These are phyloP conservation scores for Sycophila sp. DNA, from an alignment of 1,140 invertebrate genomes.

Conservation along the genomic window DNA sequence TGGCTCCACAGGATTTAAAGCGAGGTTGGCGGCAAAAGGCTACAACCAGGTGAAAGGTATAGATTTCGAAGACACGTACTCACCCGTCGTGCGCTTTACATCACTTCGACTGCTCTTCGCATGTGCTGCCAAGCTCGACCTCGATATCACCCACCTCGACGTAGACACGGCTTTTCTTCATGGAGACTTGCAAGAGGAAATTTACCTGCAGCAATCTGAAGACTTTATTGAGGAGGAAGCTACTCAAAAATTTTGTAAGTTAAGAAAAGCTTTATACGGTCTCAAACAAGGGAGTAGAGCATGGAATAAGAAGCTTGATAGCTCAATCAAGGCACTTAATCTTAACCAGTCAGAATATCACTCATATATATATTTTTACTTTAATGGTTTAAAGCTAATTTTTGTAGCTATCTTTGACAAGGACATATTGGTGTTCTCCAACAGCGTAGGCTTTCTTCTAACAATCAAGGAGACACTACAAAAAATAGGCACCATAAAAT, in stretches of 20 bases:
- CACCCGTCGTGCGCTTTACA: neutral
- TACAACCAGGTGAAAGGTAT: neutral
- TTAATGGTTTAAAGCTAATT: neutral
- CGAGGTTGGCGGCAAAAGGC: neutral
- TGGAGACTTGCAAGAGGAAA: neutral
- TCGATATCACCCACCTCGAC: neutral
- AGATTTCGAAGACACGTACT: neutral
- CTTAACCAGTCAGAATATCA: neutral
- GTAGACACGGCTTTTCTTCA: neutral
- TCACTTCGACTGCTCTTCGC: neutral
- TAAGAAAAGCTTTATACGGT: slow-evolving; percentile 58
- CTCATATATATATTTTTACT: too few relatives aligned
- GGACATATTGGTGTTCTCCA: neutral
- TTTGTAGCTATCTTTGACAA: neutral
- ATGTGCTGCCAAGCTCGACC: neutral
- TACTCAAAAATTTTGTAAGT: slow-evolving; percentile 39
- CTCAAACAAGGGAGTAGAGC: slow-evolving; percentile 57
- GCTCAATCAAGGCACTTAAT: slow-evolving; percentile 17
- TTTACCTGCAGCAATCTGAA: neutral
- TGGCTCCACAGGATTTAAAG: neutral
- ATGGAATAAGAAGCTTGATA: slow-evolving; percentile 56
- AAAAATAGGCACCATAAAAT: neutral
- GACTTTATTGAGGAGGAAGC: too few relatives aligned
- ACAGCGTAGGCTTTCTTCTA: neutral
- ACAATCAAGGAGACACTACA: neutral